Evolutionary conservation across 2,888 invertebrate species (phyloP).

Genomic region (Taenaris catops): DNA sequence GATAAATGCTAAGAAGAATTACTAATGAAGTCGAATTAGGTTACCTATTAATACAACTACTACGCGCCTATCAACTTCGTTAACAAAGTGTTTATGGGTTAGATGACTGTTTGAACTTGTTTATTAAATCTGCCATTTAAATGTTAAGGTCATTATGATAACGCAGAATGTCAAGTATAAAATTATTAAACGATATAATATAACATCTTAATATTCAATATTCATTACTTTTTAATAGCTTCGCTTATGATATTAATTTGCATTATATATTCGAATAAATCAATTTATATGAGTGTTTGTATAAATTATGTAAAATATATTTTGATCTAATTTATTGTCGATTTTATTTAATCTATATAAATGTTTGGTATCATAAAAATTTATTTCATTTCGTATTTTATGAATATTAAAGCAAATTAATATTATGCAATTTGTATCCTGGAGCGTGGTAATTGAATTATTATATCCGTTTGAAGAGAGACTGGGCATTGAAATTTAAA

Average conservation of each 20-base stretch:
- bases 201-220: constrained; percentile 17
- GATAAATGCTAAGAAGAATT: too few relatives aligned
- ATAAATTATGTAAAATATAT: constrained; percentile 9
- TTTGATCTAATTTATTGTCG: constrained; percentile 10
- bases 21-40: too few relatives aligned
- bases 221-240: constrained; percentile 14
- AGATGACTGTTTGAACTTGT: constrained; percentile 22
- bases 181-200: constrained; percentile 9
- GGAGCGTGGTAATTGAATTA: too few relatives aligned
- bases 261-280: constrained; percentile 17
- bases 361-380: background rate
- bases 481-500: too few relatives aligned
- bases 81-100: constrained; percentile 2
- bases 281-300: constrained; percentile 13
- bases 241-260: constrained; percentile 3
- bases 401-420: too few relatives aligned
- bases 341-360: constrained; percentile 1
- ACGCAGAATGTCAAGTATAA: constrained; percentile 26
- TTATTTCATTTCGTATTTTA: background rate
- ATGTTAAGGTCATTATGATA: constrained; percentile 34
- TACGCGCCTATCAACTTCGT: background rate
- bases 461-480: too few relatives aligned
- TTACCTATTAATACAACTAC: too few relatives aligned
- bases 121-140: constrained; percentile 32
- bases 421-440: too few relatives aligned